Percentiles rank a stretch among this genome's conserved stretches.
Conservation (phyloP, 1,140 invertebrate genomes). For the Thaumetopoea pityocampa region DNA sequence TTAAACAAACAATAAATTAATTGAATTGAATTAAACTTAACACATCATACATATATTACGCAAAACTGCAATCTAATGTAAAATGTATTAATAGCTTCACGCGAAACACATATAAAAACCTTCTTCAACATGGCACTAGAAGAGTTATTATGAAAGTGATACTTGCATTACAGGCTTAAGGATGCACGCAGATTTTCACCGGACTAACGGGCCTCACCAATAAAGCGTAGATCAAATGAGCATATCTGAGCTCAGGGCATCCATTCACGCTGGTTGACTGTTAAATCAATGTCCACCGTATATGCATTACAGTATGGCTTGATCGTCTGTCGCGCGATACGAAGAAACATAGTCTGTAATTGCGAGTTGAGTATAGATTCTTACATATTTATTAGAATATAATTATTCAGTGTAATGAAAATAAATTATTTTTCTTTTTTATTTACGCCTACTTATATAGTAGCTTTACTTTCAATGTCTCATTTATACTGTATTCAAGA, state of each 20-base stretch:
- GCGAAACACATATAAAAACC: background rate
- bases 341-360: slow-evolving; percentile 12
- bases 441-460: too few species aligned
- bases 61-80: too few species aligned
- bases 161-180: background rate
- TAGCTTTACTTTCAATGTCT: too few species aligned
- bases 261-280: slow-evolving; percentile 33
- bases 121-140: background rate
- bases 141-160: slow-evolving; percentile 1
- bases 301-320: slow-evolving; percentile 26
- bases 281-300: slow-evolving; percentile 55
- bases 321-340: slow-evolving; percentile 24
- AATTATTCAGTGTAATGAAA: too few species aligned
- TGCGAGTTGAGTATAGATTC: slow-evolving; percentile 13
- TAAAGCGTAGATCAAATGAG: slow-evolving; percentile 34
- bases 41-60: too few species aligned
- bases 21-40: too few species aligned
- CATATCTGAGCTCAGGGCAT: slow-evolving; percentile 27
- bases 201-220: slow-evolving; percentile 9
- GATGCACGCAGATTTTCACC: slow-evolving; percentile 4
- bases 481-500: too few species aligned
- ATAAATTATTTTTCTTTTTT: too few species aligned
- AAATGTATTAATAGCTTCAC: too few species aligned
- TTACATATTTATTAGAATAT: slow-evolving; percentile 14
- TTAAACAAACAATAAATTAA: too few species aligned